Base-by-base conservation (phyloP, 2,888 invertebrate genomes). In the Troglohyphantes excavatus region DNA sequence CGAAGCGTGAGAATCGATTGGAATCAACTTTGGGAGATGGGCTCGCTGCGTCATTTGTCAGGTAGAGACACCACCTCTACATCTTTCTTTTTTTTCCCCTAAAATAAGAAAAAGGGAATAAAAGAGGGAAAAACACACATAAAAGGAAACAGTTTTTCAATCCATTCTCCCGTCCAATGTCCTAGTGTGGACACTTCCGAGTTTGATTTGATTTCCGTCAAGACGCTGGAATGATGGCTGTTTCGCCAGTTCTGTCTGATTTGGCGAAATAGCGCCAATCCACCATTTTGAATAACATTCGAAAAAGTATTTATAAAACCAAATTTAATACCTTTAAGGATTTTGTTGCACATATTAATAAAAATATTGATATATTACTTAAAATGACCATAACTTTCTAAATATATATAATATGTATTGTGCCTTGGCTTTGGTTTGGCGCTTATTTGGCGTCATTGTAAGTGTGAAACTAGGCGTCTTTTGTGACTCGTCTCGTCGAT, bases 1-100 rank as follows among this genome's bases (percentile, higher is more conserved):
- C 73, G 83, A 83, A 43, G 83, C 72, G 59, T 61, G 73, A 83
- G 19, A 72, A 83, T 83, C 83, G 73, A 73, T 73, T 73, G 39
- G 23, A 39, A 39, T 33, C 46, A 29, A 53, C 27, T 39, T 21
- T n/a, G 27, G 9, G 9, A 33, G 82, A 82, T 70, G n/a, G n/a
- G 70, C 39, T 59, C 33, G 33, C 33, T 46, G 29, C 26, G 43
- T 46, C 72, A 65, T 83, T 83, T 83, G 72, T 83, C 81, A 81
- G 81, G 65, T 78, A 19, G 39, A 26, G 65, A 53, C 53, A 78
- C 65, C 39, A 61, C 21, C 21, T 19, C 43, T 39, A 27, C 46
- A 17, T 23, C 73, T 26, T 26, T 46, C 21, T 29, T 53, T 9
- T 46, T 65, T 61, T 43, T n/a, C n/a, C n/a, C n/a, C n/a, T n/a